phyloP scores from a whole-genome alignment of 1,140 invertebrate genomes.

The Charaxes varanes region DNA sequence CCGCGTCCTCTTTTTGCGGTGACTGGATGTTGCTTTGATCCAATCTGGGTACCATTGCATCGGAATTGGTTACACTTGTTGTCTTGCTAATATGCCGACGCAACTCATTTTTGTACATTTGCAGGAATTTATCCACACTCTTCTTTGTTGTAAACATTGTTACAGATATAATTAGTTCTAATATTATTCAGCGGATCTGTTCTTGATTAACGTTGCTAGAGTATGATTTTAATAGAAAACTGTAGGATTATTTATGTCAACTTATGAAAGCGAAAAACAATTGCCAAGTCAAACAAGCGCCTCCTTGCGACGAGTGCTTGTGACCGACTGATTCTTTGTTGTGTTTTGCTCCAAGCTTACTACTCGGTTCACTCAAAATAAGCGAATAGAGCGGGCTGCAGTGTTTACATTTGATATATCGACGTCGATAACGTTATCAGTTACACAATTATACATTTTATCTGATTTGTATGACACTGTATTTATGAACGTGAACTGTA shows the following conservation, averaged over 20 bases:
- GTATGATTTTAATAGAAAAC: too few species aligned
- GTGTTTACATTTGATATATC: conserved; percentile 62
- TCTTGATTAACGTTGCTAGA: too few species aligned
- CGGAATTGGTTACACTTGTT: conserved; percentile 74
- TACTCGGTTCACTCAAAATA: conserved; percentile 51
- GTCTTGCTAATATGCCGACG: conserved; percentile 75
- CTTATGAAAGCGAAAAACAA: conserved; percentile 2
- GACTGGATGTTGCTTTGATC: conserved; percentile 46
- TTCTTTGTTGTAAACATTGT: conserved; percentile 67
- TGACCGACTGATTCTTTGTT: conserved; percentile 71
- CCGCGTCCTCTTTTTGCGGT: conserved; percentile 56
- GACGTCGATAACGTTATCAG: conserved; percentile 44
- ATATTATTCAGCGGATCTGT: too few species aligned
- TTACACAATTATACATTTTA: conserved; percentile 15
- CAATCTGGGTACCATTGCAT: conserved; percentile 68
- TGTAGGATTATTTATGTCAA: background rate
- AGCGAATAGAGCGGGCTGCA: conserved; percentile 35
- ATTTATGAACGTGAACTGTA: background rate
- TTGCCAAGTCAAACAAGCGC: conserved; percentile 19
- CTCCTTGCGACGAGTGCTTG: conserved; percentile 47
- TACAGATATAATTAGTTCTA: conserved; percentile 4
- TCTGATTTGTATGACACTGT: background rate
- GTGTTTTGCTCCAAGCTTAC: conserved; percentile 55
- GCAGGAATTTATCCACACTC: conserved; percentile 55
- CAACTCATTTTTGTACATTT: conserved; percentile 65